Conservation (phyloP, 37 sponge, comb jelly and placozoan species). For the Mnemiopsis leidyi region DNA sequence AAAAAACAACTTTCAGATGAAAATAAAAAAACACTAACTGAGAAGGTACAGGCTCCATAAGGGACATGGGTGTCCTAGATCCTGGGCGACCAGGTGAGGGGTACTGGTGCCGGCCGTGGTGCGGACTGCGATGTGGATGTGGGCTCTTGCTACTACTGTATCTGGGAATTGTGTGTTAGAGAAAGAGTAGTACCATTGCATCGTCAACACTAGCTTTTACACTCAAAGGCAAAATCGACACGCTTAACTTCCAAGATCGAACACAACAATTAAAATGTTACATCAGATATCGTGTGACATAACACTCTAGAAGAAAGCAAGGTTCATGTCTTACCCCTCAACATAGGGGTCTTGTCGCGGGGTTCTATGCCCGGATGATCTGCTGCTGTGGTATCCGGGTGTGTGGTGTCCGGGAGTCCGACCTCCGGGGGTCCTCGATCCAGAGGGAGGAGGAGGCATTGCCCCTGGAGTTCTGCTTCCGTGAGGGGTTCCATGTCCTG, state of each 20-base stretch:
- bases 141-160: neutral
- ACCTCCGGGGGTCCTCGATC: slow-evolving; percentile 25
- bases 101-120: neutral
- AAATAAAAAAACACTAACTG: too few relatives aligned
- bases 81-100: slow-evolving; percentile 48
- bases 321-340: neutral
- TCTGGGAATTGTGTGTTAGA: slow-evolving; percentile 12
- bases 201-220: too few relatives aligned
- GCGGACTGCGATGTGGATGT: neutral
- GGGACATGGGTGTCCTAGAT: slow-evolving; percentile 40
- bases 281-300: too few relatives aligned
- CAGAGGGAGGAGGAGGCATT: neutral
- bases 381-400: slow-evolving; percentile 13
- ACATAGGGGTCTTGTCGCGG: neutral
- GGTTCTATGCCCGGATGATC: neutral
- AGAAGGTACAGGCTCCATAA: slow-evolving; percentile 22
- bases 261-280: too few relatives aligned
- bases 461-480: neutral
- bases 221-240: too few relatives aligned
- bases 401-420: slow-evolving; percentile 44
- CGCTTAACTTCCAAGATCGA: too few relatives aligned
- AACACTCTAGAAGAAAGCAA: too few relatives aligned
- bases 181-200: too few relatives aligned
- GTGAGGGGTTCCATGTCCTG: slow-evolving; percentile 6
- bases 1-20: too few relatives aligned